Evolutionary conservation across 2,888 invertebrate genomes (phyloP), one percentile per base, ranked within the genome.

Genomic region (Andrena camellia): DNA sequence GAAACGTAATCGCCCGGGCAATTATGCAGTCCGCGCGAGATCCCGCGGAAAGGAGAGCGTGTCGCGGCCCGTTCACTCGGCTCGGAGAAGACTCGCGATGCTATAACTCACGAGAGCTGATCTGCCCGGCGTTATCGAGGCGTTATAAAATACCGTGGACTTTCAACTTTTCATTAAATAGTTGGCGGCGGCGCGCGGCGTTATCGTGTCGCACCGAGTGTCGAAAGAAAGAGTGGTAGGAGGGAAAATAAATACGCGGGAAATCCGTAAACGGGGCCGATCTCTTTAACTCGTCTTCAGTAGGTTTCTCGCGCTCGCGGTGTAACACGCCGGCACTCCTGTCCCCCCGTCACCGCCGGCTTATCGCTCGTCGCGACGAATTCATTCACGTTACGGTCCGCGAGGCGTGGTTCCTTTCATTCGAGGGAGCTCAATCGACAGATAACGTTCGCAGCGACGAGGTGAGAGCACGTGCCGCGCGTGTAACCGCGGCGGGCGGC

Each of bases 111-210:
- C 42, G 54, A 26, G 67, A 29, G 29, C 52, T 48, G 62, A 71
- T 75, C 59, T 13, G n/a, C 13, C 10, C 29, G 26, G 26, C 42
- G 62, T 83, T 86, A 86, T 86, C 86, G 35, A 33, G 26, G 35
- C 13, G 13, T 75, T 78, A 78, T 70, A 60, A 64, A 83, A 70
- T 72, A 60, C 63, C 48, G 26, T 81, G 86, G 86, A 86, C 86
- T 86, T 84, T 86, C 78, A 78, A 83, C 86, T 77, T 83, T 78
- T 78, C 42, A 52, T 68, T 67, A 33, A 33, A 54, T n/a, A 52
- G 33, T 59, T 54, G 48, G 4, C 20, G 8, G 17, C n/a, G n/a
- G n/a, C n/a, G n/a, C 31, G 2, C 10, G n/a, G 20, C 17, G 69
- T 71, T 85, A 85, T 85, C 72, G 29, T 42, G 35, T 57, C 17